Conservation (phyloP, 2,113 vertebrate species). For the Cyprinodon variegatus region DNA sequence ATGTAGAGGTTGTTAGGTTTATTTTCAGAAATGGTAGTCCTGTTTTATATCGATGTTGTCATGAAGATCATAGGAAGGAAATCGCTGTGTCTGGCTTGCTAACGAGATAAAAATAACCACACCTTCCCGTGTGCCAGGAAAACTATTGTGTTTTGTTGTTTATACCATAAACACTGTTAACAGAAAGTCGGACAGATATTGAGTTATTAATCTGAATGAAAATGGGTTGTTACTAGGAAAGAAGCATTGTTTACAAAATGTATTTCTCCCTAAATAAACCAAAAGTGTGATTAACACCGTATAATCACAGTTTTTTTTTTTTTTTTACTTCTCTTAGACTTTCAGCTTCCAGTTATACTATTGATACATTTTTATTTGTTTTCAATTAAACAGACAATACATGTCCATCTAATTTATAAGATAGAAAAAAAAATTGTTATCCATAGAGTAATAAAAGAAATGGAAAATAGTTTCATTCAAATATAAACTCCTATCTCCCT, state of each 20-base stretch:
- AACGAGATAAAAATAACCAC: slow-evolving; percentile 19
- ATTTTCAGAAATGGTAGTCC: slow-evolving; percentile 20
- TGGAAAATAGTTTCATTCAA: too few species aligned
- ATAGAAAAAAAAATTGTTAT: too few species aligned
- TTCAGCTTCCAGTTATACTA: too few species aligned
- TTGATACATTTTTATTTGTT: too few species aligned
- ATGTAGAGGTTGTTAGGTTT: not conserved
- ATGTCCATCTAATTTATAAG: too few species aligned
- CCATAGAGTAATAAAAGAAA: too few species aligned
- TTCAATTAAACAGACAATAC: too few species aligned
- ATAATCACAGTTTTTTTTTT: not conserved
- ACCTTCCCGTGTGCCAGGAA: not conserved
- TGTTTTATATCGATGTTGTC: slow-evolving; percentile 45
- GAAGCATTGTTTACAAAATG: too few species aligned
- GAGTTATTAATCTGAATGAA: too few species aligned
- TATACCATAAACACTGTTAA: not conserved
- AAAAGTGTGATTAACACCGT: not conserved
- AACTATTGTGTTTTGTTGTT: not conserved
- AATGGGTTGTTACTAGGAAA: too few species aligned
- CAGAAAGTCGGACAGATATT: not conserved
- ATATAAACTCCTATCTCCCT: too few species aligned
- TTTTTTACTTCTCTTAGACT: too few species aligned
- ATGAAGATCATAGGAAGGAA: slow-evolving; percentile 49
- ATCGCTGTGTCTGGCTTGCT: slow-evolving; percentile 14
- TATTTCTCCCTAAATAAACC: not conserved